Evolutionary conservation across 2,113 vertebrate genomes (phyloP).

Genomic region (Synchiropus splendidus): DNA sequence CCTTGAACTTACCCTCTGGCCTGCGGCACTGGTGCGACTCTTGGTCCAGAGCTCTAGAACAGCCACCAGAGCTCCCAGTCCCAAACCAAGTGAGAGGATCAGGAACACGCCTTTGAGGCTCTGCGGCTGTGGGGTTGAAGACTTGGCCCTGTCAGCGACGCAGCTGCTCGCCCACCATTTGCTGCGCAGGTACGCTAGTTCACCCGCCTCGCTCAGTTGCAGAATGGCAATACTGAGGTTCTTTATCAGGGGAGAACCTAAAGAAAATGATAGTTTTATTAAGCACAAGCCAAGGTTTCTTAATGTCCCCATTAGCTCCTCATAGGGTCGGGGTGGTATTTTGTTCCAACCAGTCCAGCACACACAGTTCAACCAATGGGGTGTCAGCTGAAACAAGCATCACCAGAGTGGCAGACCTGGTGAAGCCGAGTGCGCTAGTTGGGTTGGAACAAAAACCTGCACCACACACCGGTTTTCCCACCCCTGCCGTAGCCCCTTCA

Average conservation of each 20-base stretch:
- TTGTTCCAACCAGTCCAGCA: too few species aligned
- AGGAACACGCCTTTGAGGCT: constrained; percentile 77
- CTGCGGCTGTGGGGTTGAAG: constrained; percentile 55
- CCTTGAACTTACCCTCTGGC: constrained; percentile 58
- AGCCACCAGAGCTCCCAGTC: constrained; percentile 62
- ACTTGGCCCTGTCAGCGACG: constrained; percentile 41
- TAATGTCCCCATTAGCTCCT: too few species aligned
- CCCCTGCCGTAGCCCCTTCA: too few species aligned
- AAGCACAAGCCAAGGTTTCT: too few species aligned
- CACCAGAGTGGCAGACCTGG: too few species aligned
- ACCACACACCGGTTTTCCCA: too few species aligned
- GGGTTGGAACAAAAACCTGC: too few species aligned
- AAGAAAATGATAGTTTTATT: neutral
- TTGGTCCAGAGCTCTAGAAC: constrained; percentile 70
- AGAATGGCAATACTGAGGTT: constrained; percentile 75
- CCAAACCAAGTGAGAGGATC: constrained; percentile 70
- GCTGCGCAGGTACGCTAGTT: constrained; percentile 71
- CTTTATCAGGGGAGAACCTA: constrained; percentile 73
- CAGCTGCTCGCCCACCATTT: constrained; percentile 87
- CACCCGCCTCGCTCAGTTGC: constrained; percentile 71
- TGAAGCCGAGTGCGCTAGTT: too few species aligned
- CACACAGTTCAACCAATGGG: too few species aligned
- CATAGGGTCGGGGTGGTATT: too few species aligned
- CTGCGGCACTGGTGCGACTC: constrained; percentile 65
- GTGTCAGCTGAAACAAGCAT: too few species aligned